Evolutionary conservation across 2,888 invertebrate genomes (phyloP).

Genomic region (Ephialtes manifestator): DNA sequence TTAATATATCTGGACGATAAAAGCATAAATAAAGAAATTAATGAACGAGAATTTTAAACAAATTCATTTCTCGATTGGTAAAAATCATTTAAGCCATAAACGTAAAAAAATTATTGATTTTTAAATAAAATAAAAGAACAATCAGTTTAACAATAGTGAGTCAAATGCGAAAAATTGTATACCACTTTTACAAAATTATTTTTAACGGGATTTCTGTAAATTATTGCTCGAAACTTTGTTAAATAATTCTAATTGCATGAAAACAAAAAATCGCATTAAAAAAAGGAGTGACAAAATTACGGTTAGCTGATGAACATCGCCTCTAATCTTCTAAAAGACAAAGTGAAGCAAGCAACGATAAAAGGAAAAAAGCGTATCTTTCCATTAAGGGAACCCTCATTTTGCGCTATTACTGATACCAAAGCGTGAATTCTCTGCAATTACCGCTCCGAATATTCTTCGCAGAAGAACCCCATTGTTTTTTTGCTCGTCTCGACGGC

Average conservation of each 20-base stretch:
- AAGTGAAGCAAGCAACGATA: background rate
- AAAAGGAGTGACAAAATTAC: background rate
- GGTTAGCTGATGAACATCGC: background rate
- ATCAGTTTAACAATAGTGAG: too few species aligned
- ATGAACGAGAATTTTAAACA: too few species aligned
- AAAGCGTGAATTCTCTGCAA: background rate
- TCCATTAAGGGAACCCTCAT: conserved; percentile 26
- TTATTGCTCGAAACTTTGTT: background rate
- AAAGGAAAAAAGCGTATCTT: conserved; percentile 10
- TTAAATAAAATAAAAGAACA: too few species aligned
- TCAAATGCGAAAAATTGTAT: too few species aligned
- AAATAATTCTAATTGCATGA: background rate
- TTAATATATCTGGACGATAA: too few species aligned
- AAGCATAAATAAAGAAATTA: too few species aligned
- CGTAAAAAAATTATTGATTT: too few species aligned
- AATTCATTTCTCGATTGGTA: too few species aligned
- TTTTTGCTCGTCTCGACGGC: background rate
- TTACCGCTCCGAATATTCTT: background rate
- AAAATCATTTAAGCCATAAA: too few species aligned
- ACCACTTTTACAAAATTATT: too few species aligned
- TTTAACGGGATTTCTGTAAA: too few species aligned
- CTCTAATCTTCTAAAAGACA: background rate
- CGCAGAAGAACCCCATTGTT: background rate
- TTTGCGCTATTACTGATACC: background rate
- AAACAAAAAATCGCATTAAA: background rate